Conservation (phyloP, 2,888 invertebrate genomes). For the Lepidocyrtoides sp. region DNA sequence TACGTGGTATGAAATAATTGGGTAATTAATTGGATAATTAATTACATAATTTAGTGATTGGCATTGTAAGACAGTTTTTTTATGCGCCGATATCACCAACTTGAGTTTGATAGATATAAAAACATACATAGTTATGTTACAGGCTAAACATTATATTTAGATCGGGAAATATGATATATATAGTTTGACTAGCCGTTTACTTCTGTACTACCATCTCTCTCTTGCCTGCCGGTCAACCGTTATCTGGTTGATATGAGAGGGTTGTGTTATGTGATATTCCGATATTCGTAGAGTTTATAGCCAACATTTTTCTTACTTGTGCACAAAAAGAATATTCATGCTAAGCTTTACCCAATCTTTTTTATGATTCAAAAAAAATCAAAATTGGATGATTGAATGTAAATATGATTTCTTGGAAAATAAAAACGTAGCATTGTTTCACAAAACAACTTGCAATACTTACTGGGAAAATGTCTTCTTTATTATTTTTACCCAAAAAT, state of each 20-base stretch:
- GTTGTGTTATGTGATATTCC: background rate
- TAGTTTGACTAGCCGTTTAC: too few relatives aligned
- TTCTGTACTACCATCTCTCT: background rate
- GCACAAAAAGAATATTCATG: background rate
- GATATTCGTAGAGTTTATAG: background rate
- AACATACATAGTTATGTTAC: background rate
- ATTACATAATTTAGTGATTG: too few relatives aligned
- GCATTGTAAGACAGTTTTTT: too few relatives aligned
- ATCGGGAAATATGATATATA: too few relatives aligned
- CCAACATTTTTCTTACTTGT: background rate
- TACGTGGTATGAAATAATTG: too few relatives aligned
- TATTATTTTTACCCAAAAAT: constrained; percentile 58
- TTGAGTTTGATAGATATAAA: background rate
- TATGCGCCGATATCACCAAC: too few relatives aligned
- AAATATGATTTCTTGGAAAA: background rate
- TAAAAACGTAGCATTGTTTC: background rate
- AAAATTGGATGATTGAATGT: too few relatives aligned
- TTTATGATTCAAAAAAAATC: background rate
- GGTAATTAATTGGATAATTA: too few relatives aligned
- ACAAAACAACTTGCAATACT: background rate
- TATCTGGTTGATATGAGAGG: background rate
- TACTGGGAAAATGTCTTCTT: constrained; percentile 74
- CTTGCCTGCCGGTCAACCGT: background rate
- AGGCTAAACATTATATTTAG: too few relatives aligned
- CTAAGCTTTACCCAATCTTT: background rate